phyloP scores from a whole-genome alignment of 2,797 vertebrate genomes.

The Malacoctenus gilli region DNA sequence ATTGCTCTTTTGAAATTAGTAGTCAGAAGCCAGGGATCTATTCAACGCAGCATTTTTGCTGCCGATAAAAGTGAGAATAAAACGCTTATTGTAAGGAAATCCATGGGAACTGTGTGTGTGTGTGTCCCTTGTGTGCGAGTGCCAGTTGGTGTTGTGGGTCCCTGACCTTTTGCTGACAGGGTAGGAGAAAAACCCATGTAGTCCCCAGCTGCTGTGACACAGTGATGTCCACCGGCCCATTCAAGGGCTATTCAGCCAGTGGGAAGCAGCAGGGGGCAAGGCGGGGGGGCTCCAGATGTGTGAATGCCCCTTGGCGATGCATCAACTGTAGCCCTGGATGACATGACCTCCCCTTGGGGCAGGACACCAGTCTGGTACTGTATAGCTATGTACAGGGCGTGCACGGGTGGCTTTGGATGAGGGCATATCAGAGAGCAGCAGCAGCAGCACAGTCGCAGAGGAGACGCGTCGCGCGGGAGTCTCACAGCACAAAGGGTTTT shows the following conservation, averaged over 20 bases:
- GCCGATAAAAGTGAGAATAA: no score
- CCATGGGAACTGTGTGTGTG: slow-evolving; percentile 10
- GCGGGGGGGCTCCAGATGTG: slow-evolving; percentile 74
- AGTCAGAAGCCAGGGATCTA: slow-evolving; percentile 24
- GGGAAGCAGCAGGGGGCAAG: slow-evolving; percentile 68
- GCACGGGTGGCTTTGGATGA: slow-evolving; percentile 43
- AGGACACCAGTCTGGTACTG: slow-evolving; percentile 64
- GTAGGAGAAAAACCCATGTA: slow-evolving; percentile 61
- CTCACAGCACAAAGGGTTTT: slow-evolving; percentile 8
- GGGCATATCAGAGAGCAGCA: slow-evolving; percentile 9
- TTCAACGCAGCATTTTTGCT: slow-evolving; percentile 11
- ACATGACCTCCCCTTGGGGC: slow-evolving; percentile 77
- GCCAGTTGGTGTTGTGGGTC: slow-evolving; percentile 53
- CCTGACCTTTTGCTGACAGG: slow-evolving; percentile 77
- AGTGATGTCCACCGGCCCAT: slow-evolving; percentile 68
- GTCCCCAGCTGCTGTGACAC: slow-evolving; percentile 74
- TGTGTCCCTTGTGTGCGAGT: slow-evolving; percentile 25
- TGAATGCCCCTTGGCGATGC: slow-evolving; percentile 70
- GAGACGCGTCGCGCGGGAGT: neutral
- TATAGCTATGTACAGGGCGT: slow-evolving; percentile 27
- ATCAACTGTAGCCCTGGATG: slow-evolving; percentile 70
- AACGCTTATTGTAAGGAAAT: no score
- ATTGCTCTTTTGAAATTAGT: slow-evolving; percentile 21
- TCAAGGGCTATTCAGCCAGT: slow-evolving; percentile 66
- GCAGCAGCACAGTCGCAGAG: slow-evolving; percentile 12